Evolutionary conservation across 2,797 vertebrate genomes (phyloP), one percentile per base, ranked within the genome.

Genomic region (Poecilia velifera): DNA sequence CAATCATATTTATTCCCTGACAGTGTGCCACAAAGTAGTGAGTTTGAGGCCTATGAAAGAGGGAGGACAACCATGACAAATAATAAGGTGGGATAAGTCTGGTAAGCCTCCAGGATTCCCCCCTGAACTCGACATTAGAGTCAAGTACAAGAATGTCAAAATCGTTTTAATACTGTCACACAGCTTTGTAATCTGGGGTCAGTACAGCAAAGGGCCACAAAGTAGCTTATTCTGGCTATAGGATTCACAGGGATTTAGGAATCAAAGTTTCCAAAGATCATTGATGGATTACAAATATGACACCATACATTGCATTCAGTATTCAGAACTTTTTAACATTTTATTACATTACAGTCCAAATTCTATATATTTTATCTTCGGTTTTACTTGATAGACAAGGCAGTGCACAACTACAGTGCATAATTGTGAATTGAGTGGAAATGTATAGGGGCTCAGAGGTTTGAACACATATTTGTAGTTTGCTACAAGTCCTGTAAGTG

Each of bases 51-150:
- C 25, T 57, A 53, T 80, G 80, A 86, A 76, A 76, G 71, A 84
- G 73, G 55, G 31, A 88, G 74, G 82, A 80, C 79, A 79, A 91
- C 82, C 88, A 84, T 81, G 85, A 85, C 62, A 87, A 87, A 90
- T 91, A 89, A 93, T 72, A 87, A 87, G 84, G 86, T 88, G 77
- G 86, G 84, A 90, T 92, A 89, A 92, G 86, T 89, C 86, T 83
- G 82, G 83, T 91, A 91, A 93, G 90, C 89, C 80, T 83, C 71
- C 66, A 72, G 77, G 84, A 91, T 89, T 75, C 84, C 84, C 78
- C 73, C 28, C 82, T 79, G 76, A 87, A 89, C 91, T 84, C 84
- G 81, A 86, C 74, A 72, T 77, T 83, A 0, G 18, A 83, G 78
- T 90, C 85, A 76, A 90, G 84, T 82, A 79, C 81, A 78, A 90